Base-by-base conservation (phyloP, 2,797 vertebrate genomes). In the Lycodopsis pacificus region DNA sequence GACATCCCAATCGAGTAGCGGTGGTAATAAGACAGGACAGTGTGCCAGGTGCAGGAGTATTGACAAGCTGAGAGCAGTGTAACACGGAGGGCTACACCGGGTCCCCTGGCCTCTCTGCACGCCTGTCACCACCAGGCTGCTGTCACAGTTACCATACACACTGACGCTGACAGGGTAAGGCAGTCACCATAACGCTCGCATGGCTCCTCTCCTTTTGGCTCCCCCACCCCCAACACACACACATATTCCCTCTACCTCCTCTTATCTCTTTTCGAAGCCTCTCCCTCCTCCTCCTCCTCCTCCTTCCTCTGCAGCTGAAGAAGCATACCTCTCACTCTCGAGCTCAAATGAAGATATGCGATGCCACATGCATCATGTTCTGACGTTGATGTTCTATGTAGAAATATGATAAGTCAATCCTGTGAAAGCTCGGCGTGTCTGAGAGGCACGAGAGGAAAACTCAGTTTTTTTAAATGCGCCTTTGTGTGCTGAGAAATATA, bases 41-140 rank as follows among this genome's bases (percentile, higher is more conserved):
- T 93, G 69, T 91, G 93, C 93, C 92, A 90, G 94, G 91, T 93
- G 94, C 86, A 34, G 91, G 82, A 90, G 81, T 94, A 91, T 92
- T 73, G 36, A 92, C 89, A 90, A 86, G 82, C 81, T 86, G 75
- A 84, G 76, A 88, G 88, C 84, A 80, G 65, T 86, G 90, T 91
- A 92, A 93, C 91, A 91, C 76, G 48, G 87, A 90, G 83, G 89
- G 88, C 90, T 91, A 91, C 93, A 91, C 73, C 40, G 75, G 89
- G 86, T 94, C 92, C 92, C 92, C 83, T 91, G 92, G 92, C 93
- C 92, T 92, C 88, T 91, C 88, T 85, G 88, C 86, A 73, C 74
- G 86, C 91, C 89, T 94, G 93, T 94, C 94, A 94, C 91, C 88
- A 80, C 79, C 90, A 89, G 86, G 81, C 92, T 90, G 87, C 90